Percentiles rank a stretch among this genome's conserved stretches.
These are phyloP conservation scores for Zapus hudsonius DNA, from an alignment of 2,113 vertebrate species.

Conservation along the genomic window DNA sequence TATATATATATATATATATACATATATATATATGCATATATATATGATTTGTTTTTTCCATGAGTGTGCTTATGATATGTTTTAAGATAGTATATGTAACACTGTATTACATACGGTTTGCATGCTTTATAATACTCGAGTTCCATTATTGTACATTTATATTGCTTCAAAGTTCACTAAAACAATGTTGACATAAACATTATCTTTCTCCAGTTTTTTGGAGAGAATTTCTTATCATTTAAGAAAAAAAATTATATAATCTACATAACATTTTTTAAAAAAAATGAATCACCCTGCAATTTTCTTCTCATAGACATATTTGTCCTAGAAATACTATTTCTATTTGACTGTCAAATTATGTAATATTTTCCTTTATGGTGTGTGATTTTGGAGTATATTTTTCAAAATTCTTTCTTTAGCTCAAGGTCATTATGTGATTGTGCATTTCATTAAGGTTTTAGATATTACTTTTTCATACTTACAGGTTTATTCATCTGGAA, in stretches of 20 bases:
- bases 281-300: background rate
- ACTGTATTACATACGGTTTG: background rate
- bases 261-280: background rate
- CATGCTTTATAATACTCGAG: background rate
- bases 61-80: background rate
- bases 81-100: background rate
- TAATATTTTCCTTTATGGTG: background rate
- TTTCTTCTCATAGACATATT: background rate
- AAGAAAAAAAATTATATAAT: background rate
- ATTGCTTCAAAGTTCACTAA: background rate
- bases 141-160: background rate
- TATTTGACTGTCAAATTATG: background rate
- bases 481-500: background rate
- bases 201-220: background rate
- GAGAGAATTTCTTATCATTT: background rate
- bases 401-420: background rate
- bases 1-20: background rate
- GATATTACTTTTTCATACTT: background rate
- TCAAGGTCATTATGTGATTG: background rate
- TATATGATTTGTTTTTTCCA: background rate
- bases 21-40: background rate
- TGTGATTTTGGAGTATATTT: background rate
- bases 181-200: constrained; percentile 4
- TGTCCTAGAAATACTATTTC: background rate
- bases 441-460: background rate